These are phyloP conservation scores for Bucorvus abyssinicus DNA, from an alignment of 2,797 vertebrate genomes.

Conservation along the genomic window DNA sequence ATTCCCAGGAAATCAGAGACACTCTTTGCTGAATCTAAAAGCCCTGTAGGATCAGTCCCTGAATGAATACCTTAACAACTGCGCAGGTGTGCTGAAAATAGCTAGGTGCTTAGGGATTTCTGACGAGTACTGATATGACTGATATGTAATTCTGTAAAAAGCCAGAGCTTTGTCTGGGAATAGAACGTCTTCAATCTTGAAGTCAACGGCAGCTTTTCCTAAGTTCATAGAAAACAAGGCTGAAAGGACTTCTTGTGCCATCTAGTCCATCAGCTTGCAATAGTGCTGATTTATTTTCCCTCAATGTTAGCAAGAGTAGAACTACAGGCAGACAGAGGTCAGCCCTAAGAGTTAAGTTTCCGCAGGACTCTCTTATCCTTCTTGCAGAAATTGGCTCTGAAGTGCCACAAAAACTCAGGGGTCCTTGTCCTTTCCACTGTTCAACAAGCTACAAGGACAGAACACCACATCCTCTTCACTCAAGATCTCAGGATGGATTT, in stretches of 20 bases:
- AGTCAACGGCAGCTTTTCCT: constrained; percentile 24
- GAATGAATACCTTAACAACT: background rate
- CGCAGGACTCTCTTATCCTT: constrained; percentile 43
- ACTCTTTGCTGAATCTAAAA: constrained; percentile 6
- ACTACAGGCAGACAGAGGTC: constrained; percentile 49
- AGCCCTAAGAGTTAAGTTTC: constrained; percentile 61
- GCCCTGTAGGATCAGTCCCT: background rate
- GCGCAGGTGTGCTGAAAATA: background rate
- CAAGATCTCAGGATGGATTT: constrained; percentile 53
- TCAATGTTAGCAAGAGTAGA: background rate
- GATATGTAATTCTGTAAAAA: constrained; percentile 11
- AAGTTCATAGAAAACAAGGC: constrained; percentile 24
- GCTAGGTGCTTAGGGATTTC: background rate
- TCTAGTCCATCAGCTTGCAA: constrained; percentile 22
- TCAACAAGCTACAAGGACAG: constrained; percentile 49
- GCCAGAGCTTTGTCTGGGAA: background rate
- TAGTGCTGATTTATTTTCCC: constrained; percentile 14
- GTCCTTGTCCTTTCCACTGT: constrained; percentile 50
- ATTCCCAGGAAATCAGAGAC: background rate
- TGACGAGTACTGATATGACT: background rate
- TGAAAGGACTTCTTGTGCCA: background rate
- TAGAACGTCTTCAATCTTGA: background rate
- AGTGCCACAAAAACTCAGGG: constrained; percentile 29
- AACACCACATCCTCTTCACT: constrained; percentile 39
- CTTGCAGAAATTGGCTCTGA: constrained; percentile 58